Base-by-base conservation (phyloP, 2,888 invertebrate genomes). In the Troides aeacus region DNA sequence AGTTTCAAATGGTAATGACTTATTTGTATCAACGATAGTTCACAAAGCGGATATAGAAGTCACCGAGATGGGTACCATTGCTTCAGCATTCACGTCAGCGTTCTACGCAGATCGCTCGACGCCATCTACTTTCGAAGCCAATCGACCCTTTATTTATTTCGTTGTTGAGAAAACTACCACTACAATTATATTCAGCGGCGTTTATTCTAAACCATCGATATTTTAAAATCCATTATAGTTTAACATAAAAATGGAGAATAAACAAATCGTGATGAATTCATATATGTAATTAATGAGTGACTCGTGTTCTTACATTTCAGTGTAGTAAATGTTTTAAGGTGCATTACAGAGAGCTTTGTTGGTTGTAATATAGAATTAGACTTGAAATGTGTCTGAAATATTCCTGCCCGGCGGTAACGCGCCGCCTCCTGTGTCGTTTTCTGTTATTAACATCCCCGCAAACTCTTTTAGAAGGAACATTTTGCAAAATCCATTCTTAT, bases 31-130 rank as follows among this genome's bases (percentile, higher is more conserved):
- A 0, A 88, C 93, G 18, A 89, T 95, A 17, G 90, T 96, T 2
- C 96, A 96, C 80, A 95, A 95, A 75, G 95, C 96, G 8, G 94
- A 94, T 76, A 95, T 96, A 71, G 95, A 95, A 79, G 95, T 96
- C 0, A 94, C 95, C 62, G 96, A 96, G 82, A 92, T 95, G 72
- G 96, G 96, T 5, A 96, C 95, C 0, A 93, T 94, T 39, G 96
- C 96, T 0, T 90, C 94, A 0, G 95, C 94, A 0, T 93, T 93
- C 0, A 93, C 95, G 0, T 78, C 84, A 2, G 87, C 88, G 1
- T 81, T 79, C 63, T 87, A 93, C 74, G 78, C 86, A 2, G 92
- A 94, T 72, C 93, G 93, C 76, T 87, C 91, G 60, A 87, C 90
- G 0, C 93, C 95, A 3, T 94, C 95, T 0, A 91, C 89, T 74